Conservation (phyloP, 2,113 vertebrate genomes). For the Columbina picui region DNA sequence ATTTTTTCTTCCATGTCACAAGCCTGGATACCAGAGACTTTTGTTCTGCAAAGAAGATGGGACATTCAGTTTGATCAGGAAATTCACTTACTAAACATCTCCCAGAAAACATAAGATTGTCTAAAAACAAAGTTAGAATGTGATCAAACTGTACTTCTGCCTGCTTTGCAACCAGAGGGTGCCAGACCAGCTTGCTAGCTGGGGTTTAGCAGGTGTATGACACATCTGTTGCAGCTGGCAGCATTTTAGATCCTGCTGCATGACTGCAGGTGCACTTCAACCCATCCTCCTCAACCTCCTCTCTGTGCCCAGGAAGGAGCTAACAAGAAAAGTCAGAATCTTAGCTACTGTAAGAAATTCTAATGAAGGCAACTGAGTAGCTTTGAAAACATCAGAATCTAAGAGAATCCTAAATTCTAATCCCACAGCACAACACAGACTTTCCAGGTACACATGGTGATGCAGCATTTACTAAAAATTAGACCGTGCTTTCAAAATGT, state of each 20-base stretch:
- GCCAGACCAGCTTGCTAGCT: neutral
- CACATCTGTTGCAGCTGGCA: conserved; percentile 37
- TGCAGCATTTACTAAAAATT: neutral
- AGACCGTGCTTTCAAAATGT: neutral
- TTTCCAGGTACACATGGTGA: neutral
- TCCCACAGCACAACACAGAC: neutral
- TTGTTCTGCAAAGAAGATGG: fast-evolving
- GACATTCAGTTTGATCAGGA: neutral
- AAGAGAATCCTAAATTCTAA: neutral
- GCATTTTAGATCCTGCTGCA: neutral
- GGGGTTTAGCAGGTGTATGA: neutral
- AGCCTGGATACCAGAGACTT: neutral
- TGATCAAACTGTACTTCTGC: neutral
- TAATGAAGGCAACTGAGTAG: neutral
- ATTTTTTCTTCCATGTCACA: neutral
- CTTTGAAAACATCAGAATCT: conserved; percentile 11
- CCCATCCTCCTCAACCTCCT: neutral
- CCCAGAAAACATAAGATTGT: neutral
- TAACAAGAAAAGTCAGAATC: neutral
- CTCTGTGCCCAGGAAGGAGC: neutral
- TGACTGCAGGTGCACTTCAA: neutral
- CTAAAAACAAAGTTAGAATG: neutral
- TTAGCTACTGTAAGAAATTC: neutral
- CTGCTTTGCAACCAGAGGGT: neutral
- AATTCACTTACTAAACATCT: neutral